phyloP scores from a whole-genome alignment of 2,797 vertebrate species.

The Melanotaenia trifasciata region DNA sequence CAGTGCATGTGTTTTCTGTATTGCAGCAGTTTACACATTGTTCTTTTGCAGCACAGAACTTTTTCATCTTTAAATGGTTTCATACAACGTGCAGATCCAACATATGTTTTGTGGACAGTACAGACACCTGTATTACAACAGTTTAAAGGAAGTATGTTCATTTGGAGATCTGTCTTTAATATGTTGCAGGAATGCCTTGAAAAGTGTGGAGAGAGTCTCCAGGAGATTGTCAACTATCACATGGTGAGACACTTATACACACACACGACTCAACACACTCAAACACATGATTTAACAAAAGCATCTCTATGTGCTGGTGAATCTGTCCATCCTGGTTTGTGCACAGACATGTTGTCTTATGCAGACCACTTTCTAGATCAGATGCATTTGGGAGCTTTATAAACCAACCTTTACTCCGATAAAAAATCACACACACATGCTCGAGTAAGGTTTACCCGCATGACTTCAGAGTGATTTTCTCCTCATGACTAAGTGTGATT shows the following conservation, averaged over 20 bases:
- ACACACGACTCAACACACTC: constrained; percentile 19
- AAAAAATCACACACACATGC: constrained; percentile 11
- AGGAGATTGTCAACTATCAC: constrained; percentile 98
- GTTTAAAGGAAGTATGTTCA: constrained; percentile 1
- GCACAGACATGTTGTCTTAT: constrained; percentile 56
- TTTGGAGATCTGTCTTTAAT: constrained; percentile 7
- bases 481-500: constrained; percentile 48
- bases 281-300: constrained; percentile 35
- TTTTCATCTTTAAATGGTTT: background rate
- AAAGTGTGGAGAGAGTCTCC: constrained; percentile 95
- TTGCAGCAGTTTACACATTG: background rate
- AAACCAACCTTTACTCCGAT: background rate
- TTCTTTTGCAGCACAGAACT: background rate
- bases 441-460: constrained; percentile 21
- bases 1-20: background rate
- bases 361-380: constrained; percentile 65
- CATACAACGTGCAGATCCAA: background rate
- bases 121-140: background rate
- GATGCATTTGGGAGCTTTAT: constrained; percentile 38
- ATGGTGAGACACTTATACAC: constrained; percentile 84
- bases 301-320: constrained; percentile 53
- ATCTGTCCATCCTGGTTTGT: constrained; percentile 45
- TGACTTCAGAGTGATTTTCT: constrained; percentile 37
- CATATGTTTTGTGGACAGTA: background rate
- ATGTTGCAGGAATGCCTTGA: constrained; percentile 91